These are phyloP conservation scores for Arnoldichthys spilopterus DNA, from an alignment of 2,797 vertebrate species.

Conservation along the genomic window DNA sequence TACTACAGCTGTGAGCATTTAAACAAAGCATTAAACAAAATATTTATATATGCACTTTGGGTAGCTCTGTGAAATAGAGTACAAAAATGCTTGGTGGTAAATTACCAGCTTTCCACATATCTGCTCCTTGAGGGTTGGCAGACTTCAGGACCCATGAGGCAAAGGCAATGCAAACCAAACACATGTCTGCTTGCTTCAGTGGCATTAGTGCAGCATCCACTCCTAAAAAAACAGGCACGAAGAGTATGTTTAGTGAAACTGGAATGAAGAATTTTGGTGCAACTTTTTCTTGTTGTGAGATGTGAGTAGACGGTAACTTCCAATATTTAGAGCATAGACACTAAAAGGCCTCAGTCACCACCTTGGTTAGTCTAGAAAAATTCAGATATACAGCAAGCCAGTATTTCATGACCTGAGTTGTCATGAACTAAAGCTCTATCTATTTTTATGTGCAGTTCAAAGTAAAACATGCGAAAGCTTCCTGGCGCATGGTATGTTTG, in stretches of 20 bases:
- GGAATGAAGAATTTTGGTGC: neutral
- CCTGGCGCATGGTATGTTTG: slow-evolving; percentile 53
- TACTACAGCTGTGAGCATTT: too few species aligned
- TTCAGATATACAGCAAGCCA: too few species aligned
- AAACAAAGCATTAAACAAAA: too few species aligned
- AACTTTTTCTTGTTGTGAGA: neutral
- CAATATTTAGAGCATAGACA: too few species aligned
- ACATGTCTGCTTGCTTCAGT: slow-evolving; percentile 88
- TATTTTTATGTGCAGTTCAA: slow-evolving; percentile 60
- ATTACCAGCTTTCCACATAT: slow-evolving; percentile 95
- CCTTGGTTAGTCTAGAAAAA: too few species aligned
- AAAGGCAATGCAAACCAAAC: slow-evolving; percentile 94
- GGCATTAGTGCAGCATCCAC: slow-evolving; percentile 72
- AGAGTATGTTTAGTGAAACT: neutral
- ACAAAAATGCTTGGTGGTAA: slow-evolving; percentile 13
- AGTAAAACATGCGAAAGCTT: slow-evolving; percentile 53
- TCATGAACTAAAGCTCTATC: slow-evolving; percentile 30
- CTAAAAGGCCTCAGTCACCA: too few species aligned
- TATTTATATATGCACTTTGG: too few species aligned
- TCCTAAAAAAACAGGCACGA: slow-evolving; percentile 63
- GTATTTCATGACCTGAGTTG: slow-evolving; percentile 8
- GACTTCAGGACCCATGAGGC: slow-evolving; percentile 95
- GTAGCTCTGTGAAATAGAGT: neutral
- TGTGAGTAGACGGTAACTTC: neutral
- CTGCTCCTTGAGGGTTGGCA: slow-evolving; percentile 85